Evolutionary conservation across 2,888 invertebrate species (phyloP).

Genomic region (Vannuccia rotundouncinata): DNA sequence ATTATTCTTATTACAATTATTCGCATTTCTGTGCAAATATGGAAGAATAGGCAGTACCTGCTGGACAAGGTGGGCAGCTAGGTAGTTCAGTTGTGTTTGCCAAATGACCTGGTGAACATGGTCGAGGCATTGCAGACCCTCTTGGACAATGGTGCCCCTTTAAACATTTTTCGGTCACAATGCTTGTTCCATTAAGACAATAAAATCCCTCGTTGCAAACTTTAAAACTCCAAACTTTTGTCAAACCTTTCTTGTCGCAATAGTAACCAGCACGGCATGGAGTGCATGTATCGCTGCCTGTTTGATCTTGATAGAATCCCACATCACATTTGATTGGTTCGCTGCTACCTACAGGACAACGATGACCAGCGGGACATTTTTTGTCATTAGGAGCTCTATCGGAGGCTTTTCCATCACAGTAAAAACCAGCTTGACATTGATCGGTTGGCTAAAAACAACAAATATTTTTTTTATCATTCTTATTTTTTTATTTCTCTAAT

Average conservation of each 20-base stretch:
- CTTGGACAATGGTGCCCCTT: not conserved
- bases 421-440: constrained; percentile 49
- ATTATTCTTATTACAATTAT: no score
- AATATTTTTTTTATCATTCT: no score
- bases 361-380: constrained; percentile 44
- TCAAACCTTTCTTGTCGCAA: constrained; percentile 48
- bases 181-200: constrained; percentile 49
- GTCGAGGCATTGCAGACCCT: not conserved
- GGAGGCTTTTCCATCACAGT: constrained; percentile 43
- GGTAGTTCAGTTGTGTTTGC: constrained; percentile 45
- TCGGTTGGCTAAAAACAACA: constrained; percentile 44
- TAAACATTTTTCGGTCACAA: not conserved
- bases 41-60: constrained; percentile 47
- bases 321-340: constrained; percentile 45
- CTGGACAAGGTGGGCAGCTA: constrained; percentile 47
- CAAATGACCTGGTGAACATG: constrained; percentile 18
- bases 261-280: constrained; percentile 48
- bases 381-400: not conserved
- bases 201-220: constrained; percentile 48
- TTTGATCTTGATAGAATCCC: constrained; percentile 46
- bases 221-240: constrained; percentile 43
- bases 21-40: no score
- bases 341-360: constrained; percentile 46
- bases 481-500: no score
- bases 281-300: constrained; percentile 45